Base-by-base conservation (phyloP, 2,113 vertebrate genomes). In the Sorex araneus region DNA sequence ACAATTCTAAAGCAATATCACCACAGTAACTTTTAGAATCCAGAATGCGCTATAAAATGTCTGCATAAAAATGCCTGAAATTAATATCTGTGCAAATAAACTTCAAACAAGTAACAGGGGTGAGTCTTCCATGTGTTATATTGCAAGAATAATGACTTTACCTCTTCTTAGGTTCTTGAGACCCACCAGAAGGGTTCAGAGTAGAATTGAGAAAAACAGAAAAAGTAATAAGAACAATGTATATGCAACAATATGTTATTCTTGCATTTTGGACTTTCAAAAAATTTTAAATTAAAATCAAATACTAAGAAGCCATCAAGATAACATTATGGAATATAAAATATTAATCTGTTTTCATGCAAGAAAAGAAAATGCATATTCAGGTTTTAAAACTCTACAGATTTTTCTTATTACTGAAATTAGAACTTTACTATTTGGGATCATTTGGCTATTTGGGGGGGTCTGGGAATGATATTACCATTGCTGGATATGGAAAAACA, bases 231-330 rank as follows among this genome's bases (percentile, higher is more conserved):
- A 95, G 92, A 63, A 21, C 30, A 60, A 60, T 25, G 9, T 32
- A n/a, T 57, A 4, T 32, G 23, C 32, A 34, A 78, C 2, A 43
- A 81, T n/a, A 15, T 3, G 50, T 54, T 43, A 23, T 89, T 71
- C 34, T 83, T 79, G 19, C 32, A 87, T 40, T 89, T 84, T 21
- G 43, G 19, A 78, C 80, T 81, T 86, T 80, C 32, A 67, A 67
- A 92, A 60, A 50, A 9, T 21, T 57, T 90, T 87, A 27, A 77
- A 32, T 28, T 60, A 88, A 94, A 77, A 50, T 43, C 80, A 60
- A 93, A 90, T 67, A 74, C 36, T 57, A 90, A 84, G 34, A 13
- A 86, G 57, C 11, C 34, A 83, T 85, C 78, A 67, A 89, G 89
- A 54, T 36, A 71, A 92, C 34, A 15, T 19, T 15, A 3, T 36